Evolutionary conservation across 2,888 invertebrate genomes (phyloP).

Genomic region (Oegoconia quadripuncta): DNA sequence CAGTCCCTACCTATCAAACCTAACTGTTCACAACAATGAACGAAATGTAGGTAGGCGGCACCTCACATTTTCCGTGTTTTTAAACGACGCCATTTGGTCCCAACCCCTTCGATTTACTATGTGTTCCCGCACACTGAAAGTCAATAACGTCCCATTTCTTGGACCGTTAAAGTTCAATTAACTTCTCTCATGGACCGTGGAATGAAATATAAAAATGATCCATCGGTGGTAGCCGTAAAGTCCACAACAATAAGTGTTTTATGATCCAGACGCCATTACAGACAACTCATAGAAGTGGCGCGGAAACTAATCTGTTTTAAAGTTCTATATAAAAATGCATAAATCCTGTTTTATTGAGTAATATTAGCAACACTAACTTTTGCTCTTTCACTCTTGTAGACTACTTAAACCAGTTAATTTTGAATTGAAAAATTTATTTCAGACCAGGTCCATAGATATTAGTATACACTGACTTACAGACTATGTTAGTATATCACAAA

Average conservation of each 20-base stretch:
- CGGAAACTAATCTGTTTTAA: slow-evolving; percentile 32
- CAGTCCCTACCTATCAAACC: too few species aligned
- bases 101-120: slow-evolving; percentile 41
- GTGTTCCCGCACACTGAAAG: slow-evolving; percentile 24
- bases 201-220: slow-evolving; percentile 68
- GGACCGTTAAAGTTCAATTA: slow-evolving; percentile 67
- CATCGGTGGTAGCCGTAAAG: slow-evolving; percentile 52
- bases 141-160: slow-evolving; percentile 42
- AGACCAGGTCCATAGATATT: too few species aligned
- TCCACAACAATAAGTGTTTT: slow-evolving; percentile 55
- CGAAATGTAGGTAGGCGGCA: too few species aligned
- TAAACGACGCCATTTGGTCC: neutral
- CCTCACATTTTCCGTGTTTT: slow-evolving; percentile 21
- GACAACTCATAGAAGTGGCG: slow-evolving; percentile 20
- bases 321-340: too few species aligned
- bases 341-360: too few species aligned
- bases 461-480: too few species aligned
- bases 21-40: too few species aligned
- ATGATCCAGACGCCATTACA: slow-evolving; percentile 46
- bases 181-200: slow-evolving; percentile 53
- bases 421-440: too few species aligned
- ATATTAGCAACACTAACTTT: too few species aligned
- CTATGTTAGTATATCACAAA: too few species aligned
- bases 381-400: too few species aligned
- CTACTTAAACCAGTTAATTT: too few species aligned